Evolutionary conservation across 2,113 vertebrate species (phyloP), one percentile per base, ranked within the genome.

Genomic region (Trematomus loennbergii): DNA sequence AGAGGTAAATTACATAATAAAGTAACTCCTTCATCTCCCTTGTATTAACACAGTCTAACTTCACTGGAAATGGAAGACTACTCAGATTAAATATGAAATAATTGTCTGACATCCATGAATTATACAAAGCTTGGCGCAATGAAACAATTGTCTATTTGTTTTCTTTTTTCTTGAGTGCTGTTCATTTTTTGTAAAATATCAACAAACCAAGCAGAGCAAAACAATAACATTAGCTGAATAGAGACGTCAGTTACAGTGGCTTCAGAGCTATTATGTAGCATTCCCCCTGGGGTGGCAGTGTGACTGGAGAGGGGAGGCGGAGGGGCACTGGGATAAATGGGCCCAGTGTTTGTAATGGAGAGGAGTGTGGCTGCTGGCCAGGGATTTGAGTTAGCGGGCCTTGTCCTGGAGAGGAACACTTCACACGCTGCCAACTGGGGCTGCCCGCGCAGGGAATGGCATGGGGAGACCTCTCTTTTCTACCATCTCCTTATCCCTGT

Each of bases 261-360:
- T 85, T 83, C 85, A 86, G 73, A 89, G 81, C 85, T 89, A 92
- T 92, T 92, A 90, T 92, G 87, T 88, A 82, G 78, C 61, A 76
- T 82, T 81, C 74, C 84, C 87, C 75, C 81, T 60, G 54, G 76
- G 85, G 68, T 88, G 83, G 88, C 72, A 72, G 84, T 87, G 80
- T 85, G 85, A 87, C 86, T 91, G 83, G 55, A 80, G 80, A 73
- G 82, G 74, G 46, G 54, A 25, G 54, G 54, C 36, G 55, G 46
- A 64, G 59, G 75, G 71, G 29, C 59, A 66, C 33, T 49, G 63
- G 90, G 87, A 91, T 89, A 93, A 92, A 93, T 93, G 90, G 91
- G 84, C 82, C 91, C 81, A 89, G 91, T 92, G 91, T 94, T 91
- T 91, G 91, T 93, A 91, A 94, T 90, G 84, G 91, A 94, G 88